Conservation (phyloP, 2,888 invertebrate species). For the Agonopterix subpropinquella region DNA sequence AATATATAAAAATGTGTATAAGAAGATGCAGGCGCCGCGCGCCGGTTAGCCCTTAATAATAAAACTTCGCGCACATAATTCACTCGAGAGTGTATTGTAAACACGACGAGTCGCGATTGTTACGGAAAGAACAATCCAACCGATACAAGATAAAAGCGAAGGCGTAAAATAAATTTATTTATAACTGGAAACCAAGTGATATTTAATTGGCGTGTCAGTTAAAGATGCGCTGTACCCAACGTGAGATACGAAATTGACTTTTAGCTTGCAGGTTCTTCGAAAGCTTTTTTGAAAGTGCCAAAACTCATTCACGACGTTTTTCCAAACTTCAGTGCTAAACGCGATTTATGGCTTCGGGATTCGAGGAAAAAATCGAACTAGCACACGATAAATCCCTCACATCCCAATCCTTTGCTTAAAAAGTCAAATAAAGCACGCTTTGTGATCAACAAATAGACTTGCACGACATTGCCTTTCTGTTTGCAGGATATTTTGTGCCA, state of each 20-base stretch:
- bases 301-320: not conserved
- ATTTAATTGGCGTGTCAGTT: conserved; percentile 59
- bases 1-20: too few relatives aligned
- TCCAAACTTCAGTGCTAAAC: conserved; percentile 24
- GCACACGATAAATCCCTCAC: conserved; percentile 49
- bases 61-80: conserved; percentile 33
- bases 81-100: conserved; percentile 42
- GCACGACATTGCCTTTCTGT: conserved; percentile 12
- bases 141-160: conserved; percentile 62
- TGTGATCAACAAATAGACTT: conserved; percentile 40
- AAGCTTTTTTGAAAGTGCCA: not conserved
- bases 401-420: conserved; percentile 25
- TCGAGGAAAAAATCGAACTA: conserved; percentile 39
- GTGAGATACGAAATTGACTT: conserved; percentile 4
- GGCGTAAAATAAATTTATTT: conserved; percentile 61
- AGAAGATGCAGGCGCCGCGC: too few relatives aligned
- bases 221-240: conserved; percentile 23
- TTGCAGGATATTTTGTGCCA: not conserved
- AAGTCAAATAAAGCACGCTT: conserved; percentile 33
- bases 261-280: not conserved
- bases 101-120: conserved; percentile 51
- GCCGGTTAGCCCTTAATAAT: not conserved
- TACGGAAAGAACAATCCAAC: conserved; percentile 57
- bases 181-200: conserved; percentile 47
- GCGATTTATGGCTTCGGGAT: conserved; percentile 33